Conservation (phyloP, 2,113 vertebrate genomes). For the Ranitomeya variabilis region DNA sequence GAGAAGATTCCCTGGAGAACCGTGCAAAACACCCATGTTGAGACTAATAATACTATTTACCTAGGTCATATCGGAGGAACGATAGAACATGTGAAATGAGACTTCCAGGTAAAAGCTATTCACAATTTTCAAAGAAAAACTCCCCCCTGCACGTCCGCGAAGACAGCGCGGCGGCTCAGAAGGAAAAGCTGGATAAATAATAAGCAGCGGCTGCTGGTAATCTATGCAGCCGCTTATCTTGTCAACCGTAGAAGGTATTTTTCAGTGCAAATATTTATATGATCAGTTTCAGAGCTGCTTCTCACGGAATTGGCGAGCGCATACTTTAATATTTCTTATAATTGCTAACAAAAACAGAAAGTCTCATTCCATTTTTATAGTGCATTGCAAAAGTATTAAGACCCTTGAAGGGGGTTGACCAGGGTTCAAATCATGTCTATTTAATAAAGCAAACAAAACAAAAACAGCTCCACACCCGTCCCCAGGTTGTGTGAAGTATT, state of each 20-base stretch:
- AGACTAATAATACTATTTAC: conserved; percentile 45
- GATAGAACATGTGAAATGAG: conserved; percentile 6
- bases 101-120: conserved; percentile 51
- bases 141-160: background rate
- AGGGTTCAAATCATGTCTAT: too few relatives aligned
- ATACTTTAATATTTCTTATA: background rate
- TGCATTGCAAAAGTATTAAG: too few relatives aligned
- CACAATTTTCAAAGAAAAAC: conserved; percentile 23
- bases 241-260: background rate
- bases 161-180: too few relatives aligned
- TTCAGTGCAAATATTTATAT: conserved; percentile 38
- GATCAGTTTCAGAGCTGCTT: background rate
- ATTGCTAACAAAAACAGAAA: conserved; percentile 1
- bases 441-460: too few relatives aligned
- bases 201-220: background rate
- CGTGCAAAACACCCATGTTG: conserved; percentile 12
- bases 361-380: background rate
- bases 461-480: too few relatives aligned
- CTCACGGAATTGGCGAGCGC: conserved; percentile 3
- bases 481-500: too few relatives aligned
- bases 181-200: conserved; percentile 11
- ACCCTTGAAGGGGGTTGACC: too few relatives aligned
- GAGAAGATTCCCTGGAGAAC: background rate
- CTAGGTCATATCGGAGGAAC: conserved; percentile 5
- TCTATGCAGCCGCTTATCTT: conserved; percentile 41